Base-by-base conservation (phyloP, 2,888 invertebrate species). In the Phania funesta region DNA sequence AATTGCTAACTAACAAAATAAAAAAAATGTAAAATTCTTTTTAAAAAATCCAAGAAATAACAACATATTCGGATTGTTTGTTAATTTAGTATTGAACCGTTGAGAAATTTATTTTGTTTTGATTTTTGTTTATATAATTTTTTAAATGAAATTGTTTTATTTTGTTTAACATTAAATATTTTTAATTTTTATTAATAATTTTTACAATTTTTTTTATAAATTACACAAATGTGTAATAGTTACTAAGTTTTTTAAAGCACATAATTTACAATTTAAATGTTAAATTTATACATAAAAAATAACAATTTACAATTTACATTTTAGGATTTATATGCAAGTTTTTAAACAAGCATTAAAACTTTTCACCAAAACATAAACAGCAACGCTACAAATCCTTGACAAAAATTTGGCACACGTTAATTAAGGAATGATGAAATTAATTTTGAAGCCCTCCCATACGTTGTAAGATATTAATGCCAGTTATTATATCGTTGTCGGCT, bases 341-440 rank as follows among this genome's bases (percentile, higher is more conserved):
- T 50, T 2, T 18, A 13, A 52, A 26, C 6, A 48, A 58, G 26
- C 35, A 41, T n/a, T 32, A 20, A 32, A 70, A 22, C 8, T 38
- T 48, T 32, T 1, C 20, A 0, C 9, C 18, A 50, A 32, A 50
- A 75, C 16, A 18, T 8, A 7, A 1, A 50, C 5, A 76, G 60
- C 62, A 80, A 76, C 76, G 80, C 76, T 80, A 52, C 26, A 76
- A 35, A 46, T 60, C 41, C 65, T n/a, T 44, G 6, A 6, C 4
- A 24, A 6, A 3, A 41, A 48, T 80, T 80, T 79, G 65, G 80
- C 74, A 80, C 79, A 56, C 22, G n/a, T n/a, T n/a, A n/a, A 54
- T 58, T 50, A 38, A 29, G 48, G 38, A 58, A 67, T 65, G 29
- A 16, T 52, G 1, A 24, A 9, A 20, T 26, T 3, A 13, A 9